These are phyloP conservation scores for Aphelinus certus DNA, from an alignment of 1,140 invertebrate genomes.

Conservation along the genomic window DNA sequence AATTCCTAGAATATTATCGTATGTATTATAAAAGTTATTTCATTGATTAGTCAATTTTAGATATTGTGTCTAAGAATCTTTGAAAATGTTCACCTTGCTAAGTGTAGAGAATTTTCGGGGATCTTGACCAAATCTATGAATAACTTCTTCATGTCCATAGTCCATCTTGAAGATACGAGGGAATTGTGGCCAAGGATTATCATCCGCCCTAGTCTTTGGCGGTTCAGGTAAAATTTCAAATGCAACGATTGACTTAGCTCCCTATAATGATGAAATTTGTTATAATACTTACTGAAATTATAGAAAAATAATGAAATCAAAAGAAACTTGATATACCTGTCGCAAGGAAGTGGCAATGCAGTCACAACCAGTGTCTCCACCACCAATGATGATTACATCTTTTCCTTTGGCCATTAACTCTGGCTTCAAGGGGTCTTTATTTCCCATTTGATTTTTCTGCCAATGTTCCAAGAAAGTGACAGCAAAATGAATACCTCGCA, in stretches of 20 bases:
- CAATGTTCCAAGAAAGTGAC: conserved; percentile 97
- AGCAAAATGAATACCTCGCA: conserved; percentile 95
- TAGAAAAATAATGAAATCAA: background rate
- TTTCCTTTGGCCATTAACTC: conserved; percentile 88
- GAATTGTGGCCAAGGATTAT: conserved; percentile 99
- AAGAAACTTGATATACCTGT: conserved; percentile 68
- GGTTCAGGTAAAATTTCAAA: conserved; percentile 98
- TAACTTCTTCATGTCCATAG: conserved; percentile 97
- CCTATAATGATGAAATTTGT: conserved; percentile 62
- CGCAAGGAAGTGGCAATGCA: conserved; percentile 97
- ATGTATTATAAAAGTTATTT: conserved; percentile 11
- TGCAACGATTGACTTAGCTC: conserved; percentile 94
- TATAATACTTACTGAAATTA: background rate
- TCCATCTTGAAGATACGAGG: conserved; percentile 96
- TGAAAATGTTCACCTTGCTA: conserved; percentile 75
- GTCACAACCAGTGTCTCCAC: conserved; percentile 99
- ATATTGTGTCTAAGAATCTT: background rate
- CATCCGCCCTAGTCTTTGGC: conserved; percentile 77
- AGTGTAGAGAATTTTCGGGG: conserved; percentile 93
- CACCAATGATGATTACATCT: conserved; percentile 96
- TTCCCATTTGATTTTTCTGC: conserved; percentile 94
- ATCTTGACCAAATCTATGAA: conserved; percentile 88
- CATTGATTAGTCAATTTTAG: background rate
- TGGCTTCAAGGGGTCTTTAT: conserved; percentile 56
- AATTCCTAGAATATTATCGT: conserved; percentile 76